These are phyloP conservation scores for Paralichthys olivaceus DNA, from an alignment of 2,113 vertebrate species.

Conservation along the genomic window DNA sequence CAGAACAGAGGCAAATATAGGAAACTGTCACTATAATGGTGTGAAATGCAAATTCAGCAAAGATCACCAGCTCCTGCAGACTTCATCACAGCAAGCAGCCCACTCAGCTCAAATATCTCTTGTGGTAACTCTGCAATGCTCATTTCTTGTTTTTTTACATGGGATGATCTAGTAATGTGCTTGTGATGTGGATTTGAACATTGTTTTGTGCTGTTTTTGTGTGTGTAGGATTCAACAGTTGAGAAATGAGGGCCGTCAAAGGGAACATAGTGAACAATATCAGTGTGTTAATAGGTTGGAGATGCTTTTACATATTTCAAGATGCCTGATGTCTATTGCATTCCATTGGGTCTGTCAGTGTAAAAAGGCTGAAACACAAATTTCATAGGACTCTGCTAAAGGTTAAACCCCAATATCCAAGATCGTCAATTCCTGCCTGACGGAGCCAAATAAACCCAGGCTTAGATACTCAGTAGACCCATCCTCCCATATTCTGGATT, in stretches of 20 bases:
- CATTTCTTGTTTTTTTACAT: not conserved
- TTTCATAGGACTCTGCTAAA: constrained; percentile 26
- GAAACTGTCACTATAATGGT: not conserved
- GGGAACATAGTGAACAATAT: not conserved
- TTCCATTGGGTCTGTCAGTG: constrained; percentile 37
- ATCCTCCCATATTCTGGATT: constrained; percentile 22
- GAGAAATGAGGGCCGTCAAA: constrained; percentile 16
- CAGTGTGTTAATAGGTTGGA: constrained; percentile 14
- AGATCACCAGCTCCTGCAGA: not conserved
- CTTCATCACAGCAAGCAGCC: constrained; percentile 25
- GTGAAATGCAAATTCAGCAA: constrained; percentile 6
- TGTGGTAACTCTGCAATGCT: not conserved
- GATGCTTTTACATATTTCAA: constrained; percentile 20
- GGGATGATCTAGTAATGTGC: not conserved
- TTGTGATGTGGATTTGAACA: constrained; percentile 3
- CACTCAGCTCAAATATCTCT: not conserved
- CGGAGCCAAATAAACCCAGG: constrained; percentile 37
- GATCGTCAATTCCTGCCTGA: constrained; percentile 40
- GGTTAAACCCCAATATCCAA: constrained; percentile 34
- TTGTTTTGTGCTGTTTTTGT: not conserved
- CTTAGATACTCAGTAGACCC: constrained; percentile 31
- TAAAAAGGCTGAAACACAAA: constrained; percentile 16
- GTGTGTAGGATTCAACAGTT: constrained; percentile 7
- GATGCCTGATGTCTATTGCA: constrained; percentile 28
- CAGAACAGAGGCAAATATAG: not conserved